These are phyloP conservation scores for Cantharis lateralis DNA, from an alignment of 2,888 invertebrate species.

Conservation along the genomic window DNA sequence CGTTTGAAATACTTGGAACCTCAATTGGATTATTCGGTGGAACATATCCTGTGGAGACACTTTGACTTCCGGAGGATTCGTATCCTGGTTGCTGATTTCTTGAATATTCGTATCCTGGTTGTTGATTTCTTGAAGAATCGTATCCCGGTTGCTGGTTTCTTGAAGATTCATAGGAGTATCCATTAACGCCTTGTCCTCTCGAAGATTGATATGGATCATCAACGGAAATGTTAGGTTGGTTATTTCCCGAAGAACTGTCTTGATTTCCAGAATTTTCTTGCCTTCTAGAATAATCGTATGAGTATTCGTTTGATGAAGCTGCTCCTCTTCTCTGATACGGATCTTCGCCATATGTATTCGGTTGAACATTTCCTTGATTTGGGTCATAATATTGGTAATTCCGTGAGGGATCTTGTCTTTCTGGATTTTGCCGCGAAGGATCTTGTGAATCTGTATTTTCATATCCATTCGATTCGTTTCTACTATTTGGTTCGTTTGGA, in stretches of 20 bases:
- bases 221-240: neutral
- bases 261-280: neutral
- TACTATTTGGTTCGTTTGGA: neutral
- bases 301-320: neutral
- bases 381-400: neutral
- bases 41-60: neutral
- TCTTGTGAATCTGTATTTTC: neutral
- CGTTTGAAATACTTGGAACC: neutral
- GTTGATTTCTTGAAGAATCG: neutral
- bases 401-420: neutral
- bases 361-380: neutral
- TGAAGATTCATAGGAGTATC: too few relatives aligned
- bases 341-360: neutral
- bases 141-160: neutral
- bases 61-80: neutral
- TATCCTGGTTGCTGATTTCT: neutral
- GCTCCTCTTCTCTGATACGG: neutral
- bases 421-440: neutral
- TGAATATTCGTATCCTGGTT: neutral
- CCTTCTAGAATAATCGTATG: neutral
- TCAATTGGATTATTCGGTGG: neutral
- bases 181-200: too few relatives aligned
- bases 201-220: neutral
- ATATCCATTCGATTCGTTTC: neutral
- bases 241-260: neutral